These are phyloP conservation scores for Panonychus citri DNA, from an alignment of 1,140 invertebrate species.

Conservation along the genomic window DNA sequence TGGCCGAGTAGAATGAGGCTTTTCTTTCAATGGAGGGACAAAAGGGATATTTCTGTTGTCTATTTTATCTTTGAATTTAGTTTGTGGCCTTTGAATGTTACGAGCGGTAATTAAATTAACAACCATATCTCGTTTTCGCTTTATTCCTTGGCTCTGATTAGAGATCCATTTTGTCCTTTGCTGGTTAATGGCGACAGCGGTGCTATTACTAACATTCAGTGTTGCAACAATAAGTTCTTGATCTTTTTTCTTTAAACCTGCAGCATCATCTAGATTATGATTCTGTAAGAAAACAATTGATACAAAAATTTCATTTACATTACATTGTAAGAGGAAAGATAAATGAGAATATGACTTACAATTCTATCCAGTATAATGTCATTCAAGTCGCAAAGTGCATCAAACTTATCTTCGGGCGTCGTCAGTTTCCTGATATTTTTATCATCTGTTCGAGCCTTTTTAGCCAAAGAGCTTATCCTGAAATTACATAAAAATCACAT, in stretches of 20 bases:
- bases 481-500: neutral
- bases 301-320: neutral
- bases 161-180: neutral
- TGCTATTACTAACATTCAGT: slow-evolving; percentile 23
- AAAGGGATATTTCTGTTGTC: slow-evolving; percentile 54
- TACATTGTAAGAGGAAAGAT: neutral
- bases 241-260: slow-evolving; percentile 34
- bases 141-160: neutral
- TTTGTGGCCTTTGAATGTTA: slow-evolving; percentile 41
- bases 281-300: neutral
- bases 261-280: slow-evolving; percentile 39
- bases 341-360: slow-evolving; percentile 25
- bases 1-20: slow-evolving; percentile 66
- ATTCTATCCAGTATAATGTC: slow-evolving; percentile 55
- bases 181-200: slow-evolving; percentile 31
- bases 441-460: neutral
- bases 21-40: slow-evolving; percentile 53
- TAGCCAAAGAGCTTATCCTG: neutral
- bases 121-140: neutral
- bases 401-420: slow-evolving; percentile 34
- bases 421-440: neutral
- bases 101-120: neutral
- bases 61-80: slow-evolving; percentile 57
- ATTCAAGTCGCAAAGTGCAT: slow-evolving; percentile 46
- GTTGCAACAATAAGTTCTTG: slow-evolving; percentile 27